Evolutionary conservation across 2,888 invertebrate species (phyloP).

Genomic region (Lumbricus terrestris): DNA sequence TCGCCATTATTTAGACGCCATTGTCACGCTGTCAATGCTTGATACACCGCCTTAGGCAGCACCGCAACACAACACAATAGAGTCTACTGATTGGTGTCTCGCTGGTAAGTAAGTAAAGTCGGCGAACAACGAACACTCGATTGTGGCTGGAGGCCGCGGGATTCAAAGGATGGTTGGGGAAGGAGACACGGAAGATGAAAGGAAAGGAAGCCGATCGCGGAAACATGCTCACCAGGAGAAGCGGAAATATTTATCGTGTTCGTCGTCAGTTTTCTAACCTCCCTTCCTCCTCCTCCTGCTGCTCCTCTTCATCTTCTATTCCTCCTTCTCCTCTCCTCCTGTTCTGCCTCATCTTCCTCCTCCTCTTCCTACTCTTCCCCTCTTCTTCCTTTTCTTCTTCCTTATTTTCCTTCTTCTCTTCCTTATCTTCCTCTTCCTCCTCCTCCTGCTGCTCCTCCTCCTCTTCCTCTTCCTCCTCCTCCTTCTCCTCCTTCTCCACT

Average conservation of each 20-base stretch:
- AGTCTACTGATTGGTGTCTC: neutral
- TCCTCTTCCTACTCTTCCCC: no score
- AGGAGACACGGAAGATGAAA: neutral
- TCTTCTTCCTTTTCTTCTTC: no score
- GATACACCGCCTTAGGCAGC: neutral
- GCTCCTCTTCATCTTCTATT: neutral
- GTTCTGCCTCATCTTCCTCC: neutral
- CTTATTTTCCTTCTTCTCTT: no score
- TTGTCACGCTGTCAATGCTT: neutral
- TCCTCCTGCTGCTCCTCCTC: no score
- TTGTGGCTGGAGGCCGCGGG: neutral
- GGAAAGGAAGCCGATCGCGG: neutral
- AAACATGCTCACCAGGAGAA: neutral
- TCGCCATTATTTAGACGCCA: neutral
- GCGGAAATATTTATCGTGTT: constrained; percentile 3
- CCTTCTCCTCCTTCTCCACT: no score
- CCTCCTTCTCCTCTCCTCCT: neutral
- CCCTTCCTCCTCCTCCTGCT: neutral
- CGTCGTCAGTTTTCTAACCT: neutral
- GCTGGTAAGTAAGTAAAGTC: neutral
- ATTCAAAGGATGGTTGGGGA: neutral
- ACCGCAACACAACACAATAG: neutral
- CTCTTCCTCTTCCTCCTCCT: no score
- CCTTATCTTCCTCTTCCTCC: no score
- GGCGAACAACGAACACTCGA: neutral